Conservation (phyloP, 2,113 vertebrate species). For the Sigmodon hispidus region DNA sequence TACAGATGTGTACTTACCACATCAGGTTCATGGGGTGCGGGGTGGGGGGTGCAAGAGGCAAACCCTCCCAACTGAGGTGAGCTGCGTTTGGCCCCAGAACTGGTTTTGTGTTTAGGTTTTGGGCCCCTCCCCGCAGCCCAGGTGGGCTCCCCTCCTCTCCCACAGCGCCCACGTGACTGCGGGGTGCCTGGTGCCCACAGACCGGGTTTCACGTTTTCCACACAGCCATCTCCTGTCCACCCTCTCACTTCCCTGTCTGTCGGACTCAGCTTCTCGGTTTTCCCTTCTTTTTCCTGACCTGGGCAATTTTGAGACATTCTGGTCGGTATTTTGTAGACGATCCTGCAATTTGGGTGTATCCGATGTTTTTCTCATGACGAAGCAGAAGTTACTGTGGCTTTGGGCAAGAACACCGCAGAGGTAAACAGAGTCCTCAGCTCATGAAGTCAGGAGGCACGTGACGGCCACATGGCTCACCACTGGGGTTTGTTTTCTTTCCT, state of each 20-base stretch:
- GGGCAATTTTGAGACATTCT: conserved; percentile 7
- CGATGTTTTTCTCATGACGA: conserved; percentile 33
- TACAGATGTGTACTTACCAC: too few species aligned
- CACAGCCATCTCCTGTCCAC: neutral
- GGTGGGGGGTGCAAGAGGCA: too few species aligned
- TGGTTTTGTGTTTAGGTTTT: neutral
- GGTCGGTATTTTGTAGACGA: neutral
- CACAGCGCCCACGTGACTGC: neutral
- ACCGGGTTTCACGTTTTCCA: neutral
- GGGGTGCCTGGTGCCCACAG: too few species aligned
- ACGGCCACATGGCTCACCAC: neutral
- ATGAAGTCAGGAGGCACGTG: neutral
- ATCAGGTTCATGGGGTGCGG: neutral
- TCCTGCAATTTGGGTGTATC: neutral
- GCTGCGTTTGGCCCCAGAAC: neutral
- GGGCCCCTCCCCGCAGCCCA: neutral
- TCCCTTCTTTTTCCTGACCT: conserved; percentile 28
- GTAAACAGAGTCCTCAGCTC: neutral
- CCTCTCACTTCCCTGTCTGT: fast-evolving
- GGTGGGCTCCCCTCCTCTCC: neutral
- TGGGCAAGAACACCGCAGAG: neutral
- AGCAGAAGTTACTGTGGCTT: neutral
- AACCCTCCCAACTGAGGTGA: neutral
- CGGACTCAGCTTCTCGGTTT: neutral
- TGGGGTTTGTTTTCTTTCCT: neutral